These are phyloP conservation scores for Epinephelus fuscoguttatus DNA, from an alignment of 2,113 vertebrate species.

Conservation along the genomic window DNA sequence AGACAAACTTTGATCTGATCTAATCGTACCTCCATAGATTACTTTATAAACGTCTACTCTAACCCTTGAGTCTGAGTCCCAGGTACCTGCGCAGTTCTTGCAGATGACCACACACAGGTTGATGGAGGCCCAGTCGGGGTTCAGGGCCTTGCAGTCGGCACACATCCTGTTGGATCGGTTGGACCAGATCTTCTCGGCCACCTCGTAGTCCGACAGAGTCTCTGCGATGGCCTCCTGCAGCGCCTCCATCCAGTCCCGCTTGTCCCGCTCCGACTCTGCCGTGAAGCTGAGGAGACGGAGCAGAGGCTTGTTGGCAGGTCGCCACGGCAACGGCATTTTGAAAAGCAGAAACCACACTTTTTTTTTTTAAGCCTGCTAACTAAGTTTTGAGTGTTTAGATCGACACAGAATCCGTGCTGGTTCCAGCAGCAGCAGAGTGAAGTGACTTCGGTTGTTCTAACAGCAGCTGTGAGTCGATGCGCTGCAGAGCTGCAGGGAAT, in stretches of 20 bases:
- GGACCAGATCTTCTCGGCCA: constrained; percentile 99
- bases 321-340: neutral
- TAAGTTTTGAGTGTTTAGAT: too few relatives aligned
- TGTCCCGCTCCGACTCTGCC: constrained; percentile 92
- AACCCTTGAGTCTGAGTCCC: neutral
- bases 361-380: too few relatives aligned
- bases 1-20: too few relatives aligned
- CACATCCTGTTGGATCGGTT: constrained; percentile 94
- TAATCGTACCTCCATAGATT: too few relatives aligned
- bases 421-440: too few relatives aligned
- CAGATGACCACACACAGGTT: constrained; percentile 99
- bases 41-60: too few relatives aligned
- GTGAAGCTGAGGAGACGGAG: constrained; percentile 86
- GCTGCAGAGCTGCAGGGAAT: too few relatives aligned
- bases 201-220: constrained; percentile 96
- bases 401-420: too few relatives aligned
- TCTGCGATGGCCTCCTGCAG: constrained; percentile 95
- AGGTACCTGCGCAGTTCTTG: constrained; percentile 94
- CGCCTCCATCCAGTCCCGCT: constrained; percentile 94
- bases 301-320: neutral
- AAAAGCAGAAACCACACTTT: neutral
- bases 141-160: constrained; percentile 92
- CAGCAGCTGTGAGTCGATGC: too few relatives aligned
- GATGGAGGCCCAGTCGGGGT: constrained; percentile 97
- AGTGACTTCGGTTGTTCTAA: too few relatives aligned